Conservation (phyloP, 2,888 invertebrate species). For the Copidosoma aretas region DNA sequence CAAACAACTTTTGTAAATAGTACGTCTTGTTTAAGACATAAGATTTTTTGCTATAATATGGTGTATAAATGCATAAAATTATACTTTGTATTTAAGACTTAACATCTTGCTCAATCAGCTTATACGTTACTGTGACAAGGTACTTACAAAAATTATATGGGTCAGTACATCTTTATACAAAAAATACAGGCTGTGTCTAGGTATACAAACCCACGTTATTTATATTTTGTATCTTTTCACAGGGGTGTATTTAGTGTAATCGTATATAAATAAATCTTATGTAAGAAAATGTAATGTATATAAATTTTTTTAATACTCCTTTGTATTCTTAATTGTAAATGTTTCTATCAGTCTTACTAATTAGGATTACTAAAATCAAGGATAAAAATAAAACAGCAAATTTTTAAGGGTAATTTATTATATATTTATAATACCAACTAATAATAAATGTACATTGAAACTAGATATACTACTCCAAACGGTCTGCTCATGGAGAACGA, state of each 20-base stretch:
- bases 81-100: conserved; percentile 19
- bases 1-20: conserved; percentile 28
- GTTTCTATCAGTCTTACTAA: neutral
- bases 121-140: too few relatives aligned
- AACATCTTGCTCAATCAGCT: conserved; percentile 1
- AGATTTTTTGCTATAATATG: conserved; percentile 21
- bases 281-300: conserved; percentile 1
- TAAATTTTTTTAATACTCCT: neutral
- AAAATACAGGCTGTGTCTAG: conserved; percentile 7
- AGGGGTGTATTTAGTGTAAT: conserved; percentile 10
- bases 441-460: conserved; percentile 55
- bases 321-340: neutral
- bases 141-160: too few relatives aligned
- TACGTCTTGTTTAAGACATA: conserved; percentile 37
- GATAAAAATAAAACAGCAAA: conserved; percentile 19
- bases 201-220: conserved; percentile 20
- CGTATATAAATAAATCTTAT: conserved; percentile 27
- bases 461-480: conserved; percentile 53
- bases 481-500: conserved; percentile 33
- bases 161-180: neutral
- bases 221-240: conserved; percentile 6
- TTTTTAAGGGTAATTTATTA: conserved; percentile 48
- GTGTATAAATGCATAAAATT: conserved; percentile 27
- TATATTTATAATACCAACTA: conserved; percentile 52
- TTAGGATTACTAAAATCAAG: neutral